Base-by-base conservation (phyloP, 2,888 invertebrate genomes). In the Neocrepidodera transversa region DNA sequence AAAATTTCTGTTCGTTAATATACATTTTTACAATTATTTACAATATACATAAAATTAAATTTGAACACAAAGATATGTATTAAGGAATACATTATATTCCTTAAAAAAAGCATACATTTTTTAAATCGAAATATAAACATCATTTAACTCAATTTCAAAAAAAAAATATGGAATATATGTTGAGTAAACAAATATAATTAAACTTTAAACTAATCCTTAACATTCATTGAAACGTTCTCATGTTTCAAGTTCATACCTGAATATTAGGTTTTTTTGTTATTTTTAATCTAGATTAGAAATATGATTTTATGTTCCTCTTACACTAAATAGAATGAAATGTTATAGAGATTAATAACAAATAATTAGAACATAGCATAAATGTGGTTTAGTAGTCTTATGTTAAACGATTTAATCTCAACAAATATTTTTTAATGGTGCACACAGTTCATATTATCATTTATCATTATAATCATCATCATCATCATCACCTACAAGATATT, bases 321-420 rank as follows among this genome's bases (percentile, higher is more conserved):
- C n/a, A n/a, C n/a, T n/a, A n/a, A n/a, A n/a, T n/a, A n/a, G n/a
- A n/a, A n/a, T n/a, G n/a, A n/a, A n/a, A n/a, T n/a, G n/a, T n/a
- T n/a, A n/a, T n/a, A n/a, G n/a, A n/a, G n/a, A n/a, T n/a, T n/a
- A n/a, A n/a, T n/a, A n/a, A n/a, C n/a, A n/a, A n/a, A n/a, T 36
- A 38, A 51, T 63, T 40, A 52, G 64, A 64, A 64, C 64, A 64
- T 58, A 62, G 64, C 64, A 64, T 62, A 63, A 47, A 52, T 54
- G 18, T 28, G 53, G 28, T 48, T 60, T 45, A 58, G 54, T 40
- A 71, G 71, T 71, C 69, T 68, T 69, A 62, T 63, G 66, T 75
- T 76, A 76, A 76, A 76, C 74, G 75, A 76, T 76, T 73, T 66
- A 70, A 69, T 70, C 68, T 74, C 68, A 76, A 76, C 76, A 75